Base-by-base conservation (phyloP, 2,888 invertebrate genomes). In the Agrochola litura region DNA sequence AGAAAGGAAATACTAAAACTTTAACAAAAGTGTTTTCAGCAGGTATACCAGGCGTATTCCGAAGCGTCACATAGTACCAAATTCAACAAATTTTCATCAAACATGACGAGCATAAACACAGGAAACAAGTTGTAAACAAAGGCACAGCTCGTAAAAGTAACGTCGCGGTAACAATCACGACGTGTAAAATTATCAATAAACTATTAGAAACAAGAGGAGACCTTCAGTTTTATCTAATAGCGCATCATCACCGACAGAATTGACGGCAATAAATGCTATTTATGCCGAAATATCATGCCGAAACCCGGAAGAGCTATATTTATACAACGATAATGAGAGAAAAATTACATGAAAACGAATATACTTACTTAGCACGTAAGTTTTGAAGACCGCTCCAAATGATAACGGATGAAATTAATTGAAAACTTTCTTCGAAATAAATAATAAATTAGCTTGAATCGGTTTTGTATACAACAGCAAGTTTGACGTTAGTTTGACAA, bases 371-470 rank as follows among this genome's bases (percentile, higher is more conserved):
- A 90, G 88, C 89, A 93, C 90, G 87, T 89, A 88, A 90, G 87
- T 91, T 89, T 83, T 86, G 89, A 90, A 89, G 89, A 90, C 89
- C 87, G 87, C 85, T 85, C 76, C 86, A 83, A 86, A 89, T 82
- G 80, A 89, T 88, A 91, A 89, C 82, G 87, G 89, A 86, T 89
- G 90, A 92, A 91, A 92, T 92, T 89, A 92, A 94, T 92, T 90
- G 90, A 92, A 94, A 95, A 95, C 91, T 94, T 94, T 91, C 91
- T 93, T 89, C 79, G 92, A 93, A 95, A 95, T 95, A 95, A 96
- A 95, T 96, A 95, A 95, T 95, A 95, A 94, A 95, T 95, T 95
- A 94, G 96, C 95, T 96, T 95, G 95, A 94, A 91, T 94, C 91
- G 90, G 93, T 92, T 94, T 95, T 95, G 95, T 95, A 93, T 93